Evolutionary conservation across 2,113 vertebrate genomes (phyloP).

Genomic region (Oryctolagus cuniculus): DNA sequence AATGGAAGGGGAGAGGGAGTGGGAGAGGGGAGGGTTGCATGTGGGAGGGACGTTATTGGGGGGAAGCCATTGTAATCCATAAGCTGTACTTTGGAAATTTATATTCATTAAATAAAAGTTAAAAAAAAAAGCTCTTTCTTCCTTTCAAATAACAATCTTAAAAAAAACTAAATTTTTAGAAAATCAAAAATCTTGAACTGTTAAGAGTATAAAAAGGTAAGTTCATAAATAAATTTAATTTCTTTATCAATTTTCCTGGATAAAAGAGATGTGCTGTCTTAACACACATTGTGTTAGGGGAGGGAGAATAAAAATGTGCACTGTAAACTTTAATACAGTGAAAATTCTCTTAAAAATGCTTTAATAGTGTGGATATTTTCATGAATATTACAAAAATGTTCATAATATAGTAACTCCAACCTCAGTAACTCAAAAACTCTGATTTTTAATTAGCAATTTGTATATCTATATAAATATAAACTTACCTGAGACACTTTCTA

Average conservation of each 20-base stretch:
- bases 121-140: no score
- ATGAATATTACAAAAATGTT: neutral
- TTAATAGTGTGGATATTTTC: constrained; percentile 1
- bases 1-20: no score
- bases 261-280: neutral
- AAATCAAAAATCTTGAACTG: neutral
- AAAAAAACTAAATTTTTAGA: no score
- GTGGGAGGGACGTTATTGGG: no score
- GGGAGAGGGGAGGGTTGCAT: no score
- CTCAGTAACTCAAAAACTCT: neutral
- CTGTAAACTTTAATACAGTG: neutral
- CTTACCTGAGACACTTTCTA: neutral
- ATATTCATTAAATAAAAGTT: no score
- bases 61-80: no score
- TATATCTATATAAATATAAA: neutral
- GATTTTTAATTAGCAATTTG: constrained; percentile 14
- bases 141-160: no score
- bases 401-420: neutral
- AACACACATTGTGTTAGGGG: neutral
- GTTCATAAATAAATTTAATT: neutral
- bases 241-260: neutral
- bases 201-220: neutral
- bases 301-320: neutral
- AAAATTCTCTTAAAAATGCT: neutral
- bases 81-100: no score